Evolutionary conservation across 2,113 vertebrate genomes (phyloP).

Genomic region (Promerops cafer): DNA sequence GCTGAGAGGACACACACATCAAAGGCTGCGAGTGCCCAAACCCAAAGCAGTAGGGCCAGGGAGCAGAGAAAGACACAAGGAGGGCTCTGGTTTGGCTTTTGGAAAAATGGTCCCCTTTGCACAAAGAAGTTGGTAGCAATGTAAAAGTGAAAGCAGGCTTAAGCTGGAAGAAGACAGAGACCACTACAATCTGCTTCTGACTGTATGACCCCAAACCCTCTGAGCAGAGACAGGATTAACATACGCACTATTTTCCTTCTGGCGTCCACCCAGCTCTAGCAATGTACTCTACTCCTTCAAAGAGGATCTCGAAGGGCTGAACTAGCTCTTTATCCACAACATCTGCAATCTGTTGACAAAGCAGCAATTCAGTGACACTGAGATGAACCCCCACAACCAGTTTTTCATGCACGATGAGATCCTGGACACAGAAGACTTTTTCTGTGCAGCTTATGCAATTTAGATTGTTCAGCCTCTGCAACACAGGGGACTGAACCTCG

Average conservation of each 20-base stretch:
- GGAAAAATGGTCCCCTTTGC: neutral
- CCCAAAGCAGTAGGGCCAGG: conserved; percentile 1
- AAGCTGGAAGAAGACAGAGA: conserved; percentile 17
- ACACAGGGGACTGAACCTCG: neutral
- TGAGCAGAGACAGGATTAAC: conserved; percentile 60
- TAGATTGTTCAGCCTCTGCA: neutral
- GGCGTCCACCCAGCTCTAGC: conserved; percentile 84
- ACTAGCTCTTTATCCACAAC: conserved; percentile 80
- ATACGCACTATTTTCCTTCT: conserved; percentile 84
- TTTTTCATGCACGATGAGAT: conserved; percentile 34
- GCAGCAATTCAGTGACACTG: conserved; percentile 55
- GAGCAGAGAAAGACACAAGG: conserved; percentile 19
- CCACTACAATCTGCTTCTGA: conserved; percentile 13
- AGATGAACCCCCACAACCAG: conserved; percentile 46
- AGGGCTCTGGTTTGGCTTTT: neutral
- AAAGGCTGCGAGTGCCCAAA: conserved; percentile 25
- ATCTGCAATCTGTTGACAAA: conserved; percentile 74
- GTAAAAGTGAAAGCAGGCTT: conserved; percentile 40
- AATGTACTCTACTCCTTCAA: conserved; percentile 82
- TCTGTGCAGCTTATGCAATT: neutral
- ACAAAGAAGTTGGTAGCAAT: neutral
- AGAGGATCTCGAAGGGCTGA: conserved; percentile 81
- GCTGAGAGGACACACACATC: conserved; percentile 40
- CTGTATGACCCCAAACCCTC: neutral
- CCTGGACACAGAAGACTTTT: neutral